These are phyloP conservation scores for Hippoglossus stenolepis DNA, from an alignment of 2,113 vertebrate genomes.

Conservation along the genomic window DNA sequence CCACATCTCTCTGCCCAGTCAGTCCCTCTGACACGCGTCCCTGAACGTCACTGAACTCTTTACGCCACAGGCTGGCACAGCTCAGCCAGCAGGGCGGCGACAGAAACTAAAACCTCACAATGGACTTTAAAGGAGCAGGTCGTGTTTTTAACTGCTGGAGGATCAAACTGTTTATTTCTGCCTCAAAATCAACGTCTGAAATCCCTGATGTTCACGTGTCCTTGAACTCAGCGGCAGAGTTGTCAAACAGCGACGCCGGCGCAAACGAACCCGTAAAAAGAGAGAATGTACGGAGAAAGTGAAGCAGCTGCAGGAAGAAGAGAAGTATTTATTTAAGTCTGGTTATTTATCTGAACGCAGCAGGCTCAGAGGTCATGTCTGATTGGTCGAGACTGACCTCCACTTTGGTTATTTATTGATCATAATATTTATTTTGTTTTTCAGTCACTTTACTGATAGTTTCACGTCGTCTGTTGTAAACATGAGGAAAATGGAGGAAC, in stretches of 20 bases:
- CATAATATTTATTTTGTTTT: conserved; percentile 14
- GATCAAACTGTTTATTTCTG: not conserved
- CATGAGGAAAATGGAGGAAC: not conserved
- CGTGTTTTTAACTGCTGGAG: not conserved
- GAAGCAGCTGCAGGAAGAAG: not conserved
- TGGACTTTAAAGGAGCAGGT: not conserved
- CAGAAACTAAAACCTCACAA: not conserved
- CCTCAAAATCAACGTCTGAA: not conserved
- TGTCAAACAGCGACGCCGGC: too few species aligned
- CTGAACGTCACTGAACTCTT: too few species aligned
- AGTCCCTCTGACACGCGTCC: conserved; percentile 25
- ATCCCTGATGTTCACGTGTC: too few species aligned
- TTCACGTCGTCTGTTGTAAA: not conserved
- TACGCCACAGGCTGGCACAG: too few species aligned
- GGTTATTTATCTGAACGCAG: not conserved
- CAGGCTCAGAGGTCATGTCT: not conserved
- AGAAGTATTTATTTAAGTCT: not conserved
- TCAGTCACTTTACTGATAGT: not conserved
- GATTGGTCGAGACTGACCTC: not conserved
- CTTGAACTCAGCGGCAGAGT: too few species aligned
- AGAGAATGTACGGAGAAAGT: not conserved
- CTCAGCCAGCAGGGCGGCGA: not conserved
- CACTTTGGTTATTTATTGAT: conserved; percentile 24
- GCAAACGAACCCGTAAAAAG: too few species aligned
- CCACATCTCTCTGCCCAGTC: conserved; percentile 44